phyloP scores from a whole-genome alignment of 2,113 vertebrate species.

The Bagarius yarrelli region DNA sequence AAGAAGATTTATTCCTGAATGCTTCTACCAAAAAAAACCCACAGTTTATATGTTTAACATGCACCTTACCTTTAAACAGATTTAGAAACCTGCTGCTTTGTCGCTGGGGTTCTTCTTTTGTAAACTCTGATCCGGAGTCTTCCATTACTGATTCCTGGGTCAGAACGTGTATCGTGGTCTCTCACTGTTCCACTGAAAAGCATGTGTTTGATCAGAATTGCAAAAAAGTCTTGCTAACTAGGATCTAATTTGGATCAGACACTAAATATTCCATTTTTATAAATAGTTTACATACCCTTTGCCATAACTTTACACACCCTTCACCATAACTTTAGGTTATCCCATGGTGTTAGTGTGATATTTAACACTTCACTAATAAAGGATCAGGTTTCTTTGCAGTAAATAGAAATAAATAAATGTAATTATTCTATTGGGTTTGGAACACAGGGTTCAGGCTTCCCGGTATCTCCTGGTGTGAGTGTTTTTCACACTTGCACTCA shows the following conservation, averaged over 20 bases:
- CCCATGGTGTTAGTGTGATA: not conserved
- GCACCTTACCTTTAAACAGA: slow-evolving; percentile 29
- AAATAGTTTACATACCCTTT: not conserved
- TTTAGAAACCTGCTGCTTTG: not conserved
- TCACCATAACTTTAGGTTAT: not conserved
- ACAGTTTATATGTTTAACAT: no score
- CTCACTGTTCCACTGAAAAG: not conserved
- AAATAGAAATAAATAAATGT: no score
- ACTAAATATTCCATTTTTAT: not conserved
- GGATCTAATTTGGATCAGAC: not conserved
- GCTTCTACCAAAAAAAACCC: no score
- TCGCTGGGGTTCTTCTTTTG: not conserved
- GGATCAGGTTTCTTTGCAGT: no score
- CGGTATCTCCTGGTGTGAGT: not conserved
- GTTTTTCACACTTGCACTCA: not conserved
- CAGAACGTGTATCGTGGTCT: not conserved
- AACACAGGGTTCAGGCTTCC: not conserved
- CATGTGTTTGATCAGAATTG: not conserved
- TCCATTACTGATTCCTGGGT: not conserved
- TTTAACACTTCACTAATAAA: not conserved
- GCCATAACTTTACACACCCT: not conserved
- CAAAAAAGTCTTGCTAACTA: not conserved
- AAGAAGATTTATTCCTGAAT: no score
- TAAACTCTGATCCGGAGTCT: not conserved
- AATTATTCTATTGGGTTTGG: no score